Evolutionary conservation across 2,888 invertebrate species (phyloP).

Genomic region (Conchocele bisecta): DNA sequence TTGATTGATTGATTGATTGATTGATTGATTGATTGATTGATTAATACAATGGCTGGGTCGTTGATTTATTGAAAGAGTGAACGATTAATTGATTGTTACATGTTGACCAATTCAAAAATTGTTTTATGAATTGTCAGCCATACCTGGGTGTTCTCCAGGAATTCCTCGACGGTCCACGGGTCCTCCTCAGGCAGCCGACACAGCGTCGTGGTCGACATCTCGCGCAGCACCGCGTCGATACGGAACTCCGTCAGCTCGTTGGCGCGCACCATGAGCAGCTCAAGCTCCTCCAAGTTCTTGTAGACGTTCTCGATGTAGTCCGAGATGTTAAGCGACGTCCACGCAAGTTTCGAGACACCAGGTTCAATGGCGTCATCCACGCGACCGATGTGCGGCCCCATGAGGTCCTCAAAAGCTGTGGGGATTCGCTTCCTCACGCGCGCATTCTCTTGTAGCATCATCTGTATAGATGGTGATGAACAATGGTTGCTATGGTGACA

Average conservation of each 20-base stretch:
- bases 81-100: no score
- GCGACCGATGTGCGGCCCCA: conserved; percentile 93
- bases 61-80: no score
- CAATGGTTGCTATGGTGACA: no score
- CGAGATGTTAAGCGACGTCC: conserved; percentile 93
- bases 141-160: conserved; percentile 91
- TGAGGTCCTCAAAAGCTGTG: conserved; percentile 93
- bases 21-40: no score
- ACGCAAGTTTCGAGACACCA: conserved; percentile 90
- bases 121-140: no score
- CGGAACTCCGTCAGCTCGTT: conserved; percentile 84
- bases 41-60: no score
- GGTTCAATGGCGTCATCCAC: conserved; percentile 89
- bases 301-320: conserved; percentile 85
- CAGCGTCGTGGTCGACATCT: conserved; percentile 93
- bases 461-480: no score
- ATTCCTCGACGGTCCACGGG: conserved; percentile 94
- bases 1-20: no score
- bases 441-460: conserved; percentile 82
- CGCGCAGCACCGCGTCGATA: conserved; percentile 92
- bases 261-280: conserved; percentile 86
- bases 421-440: conserved; percentile 83
- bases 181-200: conserved; percentile 91
- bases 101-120: no score
- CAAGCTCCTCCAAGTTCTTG: conserved; percentile 91